Evolutionary conservation across 2,888 invertebrate species (phyloP), one percentile per base, ranked within the genome.

Genomic region (Maniola hyperantus): DNA sequence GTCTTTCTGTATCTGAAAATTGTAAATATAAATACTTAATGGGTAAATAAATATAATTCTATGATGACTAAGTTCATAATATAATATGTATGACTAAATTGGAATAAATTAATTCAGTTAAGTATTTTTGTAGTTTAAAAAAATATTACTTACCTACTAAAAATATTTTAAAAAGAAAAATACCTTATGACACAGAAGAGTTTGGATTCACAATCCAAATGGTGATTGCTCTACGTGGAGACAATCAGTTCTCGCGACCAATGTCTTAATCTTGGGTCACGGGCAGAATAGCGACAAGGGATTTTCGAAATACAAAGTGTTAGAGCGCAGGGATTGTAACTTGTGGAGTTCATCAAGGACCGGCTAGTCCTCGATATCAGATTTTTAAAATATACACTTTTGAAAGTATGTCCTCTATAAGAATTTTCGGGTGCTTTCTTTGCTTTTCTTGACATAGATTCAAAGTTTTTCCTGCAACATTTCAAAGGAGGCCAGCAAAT

Each of bases 201-300:
- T 78, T 81, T 83, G 84, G 86, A 85, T 84, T 78, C 68, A 67
- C 71, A 82, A 83, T 84, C 86, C 86, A 82, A 82, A 73, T 63
- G 26, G 58, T 48, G 60, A 77, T 73, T 76, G 80, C 75, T 85
- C 83, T 91, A 90, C 79, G 90, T 85, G 55, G 87, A 85, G 78
- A 83, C 79, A 66, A 77, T 82, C 79, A 84, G 79, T 83, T 92
- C 91, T 90, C 89, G 83, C 48, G 91, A 91, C 85, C 86, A 93
- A 70, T 93, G 83, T 93, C 93, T 94, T 93, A 94, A 93, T 79
- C 94, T 93, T 72, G 94, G 94, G 79, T 94, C 94, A 88, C 93
- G 92, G 73, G 92, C 93, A 57, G 92, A 93, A 79, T 92, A 93
- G 73, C 91, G 87, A 85, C 89, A 91, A 73, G 89, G 90, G 77